These are phyloP conservation scores for Eriocheir sinensis DNA, from an alignment of 1,140 invertebrate species.

Conservation along the genomic window DNA sequence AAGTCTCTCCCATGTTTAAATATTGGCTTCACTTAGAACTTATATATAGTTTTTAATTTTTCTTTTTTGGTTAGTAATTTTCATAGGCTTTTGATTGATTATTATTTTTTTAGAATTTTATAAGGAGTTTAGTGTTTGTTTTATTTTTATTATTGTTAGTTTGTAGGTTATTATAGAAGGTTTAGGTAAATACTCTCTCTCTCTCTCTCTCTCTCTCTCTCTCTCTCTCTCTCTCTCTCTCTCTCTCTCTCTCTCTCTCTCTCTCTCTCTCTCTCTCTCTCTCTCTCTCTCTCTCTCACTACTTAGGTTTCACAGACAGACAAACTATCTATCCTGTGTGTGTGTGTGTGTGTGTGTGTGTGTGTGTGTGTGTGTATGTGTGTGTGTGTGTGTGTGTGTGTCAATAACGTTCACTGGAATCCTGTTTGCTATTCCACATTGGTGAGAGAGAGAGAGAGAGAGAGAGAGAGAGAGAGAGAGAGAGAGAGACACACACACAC, in stretches of 20 bases:
- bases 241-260: slow-evolving; percentile 47
- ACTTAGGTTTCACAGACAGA: neutral
- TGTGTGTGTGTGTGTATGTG: too few relatives aligned
- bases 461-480: slow-evolving; percentile 10
- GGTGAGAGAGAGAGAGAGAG: neutral
- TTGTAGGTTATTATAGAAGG: neutral
- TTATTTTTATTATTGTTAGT: neutral
- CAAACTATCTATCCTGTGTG: too few relatives aligned
- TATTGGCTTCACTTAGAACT: too few relatives aligned
- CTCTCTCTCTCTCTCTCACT: neutral
- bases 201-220: slow-evolving; percentile 29
- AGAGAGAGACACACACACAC: slow-evolving; percentile 23
- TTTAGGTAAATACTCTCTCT: neutral
- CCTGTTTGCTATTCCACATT: too few relatives aligned
- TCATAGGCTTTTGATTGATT: neutral
- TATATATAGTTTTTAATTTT: too few relatives aligned
- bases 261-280: slow-evolving; percentile 47
- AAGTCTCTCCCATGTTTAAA: too few relatives aligned
- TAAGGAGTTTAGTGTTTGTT: neutral
- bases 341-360: too few relatives aligned
- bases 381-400: too few relatives aligned
- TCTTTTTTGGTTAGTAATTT: neutral
- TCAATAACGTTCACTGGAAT: too few relatives aligned
- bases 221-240: slow-evolving; percentile 47
- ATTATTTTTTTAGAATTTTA: neutral